Evolutionary conservation across 2,797 vertebrate species (phyloP), one percentile per base, ranked within the genome.

Genomic region (Picus viridis): DNA sequence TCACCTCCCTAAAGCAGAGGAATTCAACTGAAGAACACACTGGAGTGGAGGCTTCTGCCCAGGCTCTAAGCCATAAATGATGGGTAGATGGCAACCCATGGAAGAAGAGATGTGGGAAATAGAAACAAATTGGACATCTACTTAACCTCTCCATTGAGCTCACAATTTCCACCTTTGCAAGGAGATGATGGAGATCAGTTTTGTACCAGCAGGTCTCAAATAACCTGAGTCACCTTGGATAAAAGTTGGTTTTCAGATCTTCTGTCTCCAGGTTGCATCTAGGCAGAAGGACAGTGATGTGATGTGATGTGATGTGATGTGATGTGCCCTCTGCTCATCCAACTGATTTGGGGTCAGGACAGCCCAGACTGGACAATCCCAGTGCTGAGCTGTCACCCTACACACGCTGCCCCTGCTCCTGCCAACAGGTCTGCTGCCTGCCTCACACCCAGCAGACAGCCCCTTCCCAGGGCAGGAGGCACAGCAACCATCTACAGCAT

Each of bases 371-470:
- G 34, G 68, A 61, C 0, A 20, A 49, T 12, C 4, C 7, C 3
- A 1, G 56, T 7, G 30, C 32, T 43, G 36, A 14, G 19, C 30
- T 4, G 23, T 29, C 24, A 34, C 36, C 15, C 12, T 56, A 0
- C 62, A 67, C 26, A 10, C 16, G 0, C 2, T 3, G n/a, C 19
- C 63, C 14, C 24, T 8, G 5, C 43, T 53, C 43, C 43, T 27
- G 49, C 15, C 22, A 7, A 29, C 51, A 39, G 45, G 72, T 61
- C 62, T 16, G 53, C 36, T 6, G 2, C 4, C 62, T 0, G 1
- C 69, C 30, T 17, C 43, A 59, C 30, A 62, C 18, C 2, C 0
- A 1, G 29, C 10, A 1, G 34, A 8, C 6, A 6, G 27, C 5
- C 34, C 51, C 32, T 8, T 45, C 34, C 27, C 32, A 67, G 27